Base-by-base conservation (phyloP, 2,113 vertebrate genomes). In the Sakesphorus luctuosus region DNA sequence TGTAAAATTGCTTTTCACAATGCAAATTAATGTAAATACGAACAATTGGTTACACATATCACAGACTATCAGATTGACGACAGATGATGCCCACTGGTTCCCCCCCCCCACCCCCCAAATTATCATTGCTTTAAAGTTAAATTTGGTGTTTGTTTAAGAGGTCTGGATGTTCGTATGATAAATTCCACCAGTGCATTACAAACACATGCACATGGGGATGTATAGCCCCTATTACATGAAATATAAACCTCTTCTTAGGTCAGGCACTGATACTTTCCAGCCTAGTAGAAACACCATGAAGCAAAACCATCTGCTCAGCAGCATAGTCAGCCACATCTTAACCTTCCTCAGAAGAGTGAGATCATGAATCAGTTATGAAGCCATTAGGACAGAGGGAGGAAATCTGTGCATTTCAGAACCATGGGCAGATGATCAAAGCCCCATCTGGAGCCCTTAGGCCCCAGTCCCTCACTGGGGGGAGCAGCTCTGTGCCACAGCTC, bases 21-120 rank as follows among this genome's bases (percentile, higher is more conserved):
- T 98, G 98, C 98, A 98, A 98, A 98, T 98, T 97, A 98, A 98
- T 98, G 98, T 98, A 98, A 98, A 98, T 98, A 98, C 98, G 98
- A 98, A 98, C 98, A 98, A 98, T 98, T 98, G 98, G 97, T 98
- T 98, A 98, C 98, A 98, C 98, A 97, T 98, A 98, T 98, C 98
- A 98, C 97, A 97, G 97, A 93, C 96, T 96, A 98, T 98, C 97
- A 98, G 96, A 97, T 47, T 96, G 97, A 97, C 43, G 56, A 93
- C 96, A 97, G 97, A 98, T 98, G 98, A 98, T 96, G 96, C 96
- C 92, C 33, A 69, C 92, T 82, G 67, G 13, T 55, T 77, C 68
- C 77, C 65, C 52, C 67, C 66, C 62, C 75, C 79, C 63, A 49
- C 66, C 66, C 62, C 76, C 93, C 35, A 81, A 98, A 97, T 98